A percentile compares a stretch with the other conserved stretches of the same genome.
Conservation (phyloP, 2,113 vertebrate genomes). For the Mesocricetus auratus region DNA sequence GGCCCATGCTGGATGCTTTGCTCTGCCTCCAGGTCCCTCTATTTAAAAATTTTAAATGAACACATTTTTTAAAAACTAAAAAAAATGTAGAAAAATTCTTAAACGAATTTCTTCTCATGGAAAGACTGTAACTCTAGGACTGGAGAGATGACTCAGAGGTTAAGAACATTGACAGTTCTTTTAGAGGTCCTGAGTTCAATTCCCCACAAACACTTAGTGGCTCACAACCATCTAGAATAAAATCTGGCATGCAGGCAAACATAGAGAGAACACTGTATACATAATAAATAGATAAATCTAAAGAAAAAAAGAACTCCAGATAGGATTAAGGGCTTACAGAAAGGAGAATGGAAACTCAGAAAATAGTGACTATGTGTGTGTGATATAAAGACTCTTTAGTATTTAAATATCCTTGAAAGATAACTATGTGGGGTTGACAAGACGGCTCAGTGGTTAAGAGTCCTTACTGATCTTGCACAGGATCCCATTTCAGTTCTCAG, state of each 20-base stretch:
- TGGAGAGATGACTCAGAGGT: too few relatives aligned
- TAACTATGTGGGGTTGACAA: not conserved
- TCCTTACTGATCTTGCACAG: not conserved
- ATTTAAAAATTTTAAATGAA: not conserved
- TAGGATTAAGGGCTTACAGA: not conserved
- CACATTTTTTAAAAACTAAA: not conserved
- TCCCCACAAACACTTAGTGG: too few relatives aligned
- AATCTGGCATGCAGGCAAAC: too few relatives aligned
- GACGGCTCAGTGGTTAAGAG: not conserved
- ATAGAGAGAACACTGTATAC: too few relatives aligned
- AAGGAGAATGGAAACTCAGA: not conserved
- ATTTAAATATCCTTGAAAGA: conserved; percentile 24
- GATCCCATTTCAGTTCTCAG: not conserved
- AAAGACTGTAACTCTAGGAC: not conserved
- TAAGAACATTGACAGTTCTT: too few relatives aligned
- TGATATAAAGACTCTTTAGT: not conserved
- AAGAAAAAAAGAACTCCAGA: conserved; percentile 43
- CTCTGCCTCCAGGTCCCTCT: too few relatives aligned
- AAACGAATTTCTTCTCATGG: conserved; percentile 43
- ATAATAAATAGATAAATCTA: too few relatives aligned
- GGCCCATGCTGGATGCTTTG: too few relatives aligned
- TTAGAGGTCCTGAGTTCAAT: too few relatives aligned
- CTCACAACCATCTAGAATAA: too few relatives aligned
- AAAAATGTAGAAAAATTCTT: not conserved
- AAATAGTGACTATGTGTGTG: not conserved